Percentiles rank a stretch among this genome's conserved stretches.
These are phyloP conservation scores for Coleophora flavipennella DNA, from an alignment of 2,888 invertebrate species.

Conservation along the genomic window DNA sequence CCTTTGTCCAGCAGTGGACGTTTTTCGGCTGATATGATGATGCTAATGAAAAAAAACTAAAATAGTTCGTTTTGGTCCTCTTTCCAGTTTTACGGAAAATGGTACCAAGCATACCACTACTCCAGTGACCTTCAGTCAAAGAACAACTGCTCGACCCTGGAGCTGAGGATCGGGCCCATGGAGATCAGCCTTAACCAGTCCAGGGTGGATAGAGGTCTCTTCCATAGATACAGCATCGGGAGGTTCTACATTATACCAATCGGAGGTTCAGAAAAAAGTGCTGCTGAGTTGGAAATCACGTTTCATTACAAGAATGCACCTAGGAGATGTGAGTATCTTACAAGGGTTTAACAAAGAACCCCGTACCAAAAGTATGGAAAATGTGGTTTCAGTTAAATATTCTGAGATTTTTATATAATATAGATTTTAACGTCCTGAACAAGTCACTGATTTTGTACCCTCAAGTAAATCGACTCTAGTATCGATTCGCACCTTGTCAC, in stretches of 20 bases:
- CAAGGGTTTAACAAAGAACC: too few relatives aligned
- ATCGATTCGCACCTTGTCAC: too few relatives aligned
- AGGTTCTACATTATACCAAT: conserved; percentile 28
- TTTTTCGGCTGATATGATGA: too few relatives aligned
- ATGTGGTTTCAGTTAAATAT: too few relatives aligned
- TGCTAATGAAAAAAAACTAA: too few relatives aligned
- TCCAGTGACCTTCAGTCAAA: conserved; percentile 42
- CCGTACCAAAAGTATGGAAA: too few relatives aligned
- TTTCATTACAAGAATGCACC: conserved; percentile 44
- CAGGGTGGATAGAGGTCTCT: conserved; percentile 44
- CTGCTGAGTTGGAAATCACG: conserved; percentile 32
- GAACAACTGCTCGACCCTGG: conserved; percentile 47
- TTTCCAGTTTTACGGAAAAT: conserved; percentile 48
- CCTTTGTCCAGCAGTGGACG: too few relatives aligned
- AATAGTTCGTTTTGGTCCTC: background rate
- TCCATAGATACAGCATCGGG: conserved; percentile 45
- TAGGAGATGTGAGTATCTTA: conserved; percentile 42
- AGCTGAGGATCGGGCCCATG: conserved; percentile 29
- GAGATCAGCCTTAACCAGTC: conserved; percentile 48
- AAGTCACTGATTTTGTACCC: too few relatives aligned
- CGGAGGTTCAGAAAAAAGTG: conserved; percentile 28
- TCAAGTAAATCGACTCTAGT: too few relatives aligned
- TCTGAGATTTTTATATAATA: too few relatives aligned
- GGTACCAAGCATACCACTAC: conserved; percentile 51
- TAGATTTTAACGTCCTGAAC: too few relatives aligned